Evolutionary conservation across 2,888 invertebrate genomes (phyloP).

Genomic region (Ypsolopha sequella): DNA sequence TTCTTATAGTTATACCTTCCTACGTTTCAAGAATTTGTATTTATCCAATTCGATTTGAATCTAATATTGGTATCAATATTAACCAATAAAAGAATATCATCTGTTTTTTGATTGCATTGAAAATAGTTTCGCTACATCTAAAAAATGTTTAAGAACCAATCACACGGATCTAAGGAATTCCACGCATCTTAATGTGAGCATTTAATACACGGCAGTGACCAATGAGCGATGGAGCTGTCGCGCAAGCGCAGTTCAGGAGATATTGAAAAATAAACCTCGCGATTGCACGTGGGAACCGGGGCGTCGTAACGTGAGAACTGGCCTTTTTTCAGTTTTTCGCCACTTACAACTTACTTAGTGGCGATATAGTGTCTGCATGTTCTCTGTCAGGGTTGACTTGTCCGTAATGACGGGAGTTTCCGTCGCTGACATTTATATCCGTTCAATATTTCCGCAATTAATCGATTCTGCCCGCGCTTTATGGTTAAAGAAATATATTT

Average conservation of each 20-base stretch:
- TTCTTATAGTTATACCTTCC: no score
- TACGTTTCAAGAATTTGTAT: no score
- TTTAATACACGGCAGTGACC: constrained; percentile 33
- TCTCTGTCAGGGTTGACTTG: background rate
- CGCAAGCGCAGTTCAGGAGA: constrained; percentile 38
- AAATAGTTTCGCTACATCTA: no score
- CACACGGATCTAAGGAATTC: constrained; percentile 28
- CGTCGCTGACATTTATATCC: background rate
- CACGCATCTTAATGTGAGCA: constrained; percentile 36
- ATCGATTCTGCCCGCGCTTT: no score
- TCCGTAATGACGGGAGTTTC: background rate
- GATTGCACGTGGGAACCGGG: constrained; percentile 54
- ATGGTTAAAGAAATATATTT: no score
- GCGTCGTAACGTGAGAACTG: constrained; percentile 51
- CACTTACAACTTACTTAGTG: constrained; percentile 23
- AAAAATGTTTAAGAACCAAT: constrained; percentile 20
- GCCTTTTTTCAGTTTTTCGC: constrained; percentile 29
- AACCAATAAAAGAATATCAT: no score
- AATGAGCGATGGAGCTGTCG: constrained; percentile 40
- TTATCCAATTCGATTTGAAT: no score
- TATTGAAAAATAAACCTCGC: constrained; percentile 35
- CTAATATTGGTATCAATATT: no score
- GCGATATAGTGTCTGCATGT: constrained; percentile 21
- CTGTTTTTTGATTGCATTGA: no score
- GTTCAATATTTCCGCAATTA: background rate